These are phyloP conservation scores for Pelusios castaneus DNA, from an alignment of 2,113 vertebrate genomes.

Conservation along the genomic window DNA sequence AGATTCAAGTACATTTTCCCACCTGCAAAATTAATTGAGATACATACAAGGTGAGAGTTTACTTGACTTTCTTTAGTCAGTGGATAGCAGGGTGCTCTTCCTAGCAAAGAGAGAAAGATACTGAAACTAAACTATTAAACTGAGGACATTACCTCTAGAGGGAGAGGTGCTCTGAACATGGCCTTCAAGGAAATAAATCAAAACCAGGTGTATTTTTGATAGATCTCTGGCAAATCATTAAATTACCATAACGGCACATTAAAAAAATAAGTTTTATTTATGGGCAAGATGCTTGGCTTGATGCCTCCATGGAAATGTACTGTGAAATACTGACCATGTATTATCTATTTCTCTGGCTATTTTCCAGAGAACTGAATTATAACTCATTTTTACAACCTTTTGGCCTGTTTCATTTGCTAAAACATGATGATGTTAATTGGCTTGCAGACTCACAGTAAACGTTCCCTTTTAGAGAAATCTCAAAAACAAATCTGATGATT, in stretches of 20 bases:
- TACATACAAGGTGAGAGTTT: constrained; percentile 6
- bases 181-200: constrained; percentile 33
- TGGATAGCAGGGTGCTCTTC: not conserved
- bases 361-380: not conserved
- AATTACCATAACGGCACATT: not conserved
- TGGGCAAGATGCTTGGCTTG: not conserved
- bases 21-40: constrained; percentile 15
- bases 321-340: not conserved
- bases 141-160: not conserved
- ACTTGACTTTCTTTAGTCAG: constrained; percentile 7
- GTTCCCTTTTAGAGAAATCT: constrained; percentile 35
- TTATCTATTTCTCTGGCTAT: not conserved
- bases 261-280: not conserved
- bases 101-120: constrained; percentile 1
- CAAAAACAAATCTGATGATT: not conserved
- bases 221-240: not conserved
- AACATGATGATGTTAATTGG: constrained; percentile 43
- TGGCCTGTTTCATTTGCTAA: not conserved
- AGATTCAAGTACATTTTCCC: constrained; percentile 3
- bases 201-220: constrained; percentile 30
- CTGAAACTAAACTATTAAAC: constrained; percentile 9
- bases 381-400: not conserved
- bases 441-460: constrained; percentile 26
- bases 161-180: not conserved
- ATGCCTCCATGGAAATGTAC: not conserved